Evolutionary conservation across 2,113 vertebrate genomes (phyloP).

Genomic region (Muscicapa adusta): DNA sequence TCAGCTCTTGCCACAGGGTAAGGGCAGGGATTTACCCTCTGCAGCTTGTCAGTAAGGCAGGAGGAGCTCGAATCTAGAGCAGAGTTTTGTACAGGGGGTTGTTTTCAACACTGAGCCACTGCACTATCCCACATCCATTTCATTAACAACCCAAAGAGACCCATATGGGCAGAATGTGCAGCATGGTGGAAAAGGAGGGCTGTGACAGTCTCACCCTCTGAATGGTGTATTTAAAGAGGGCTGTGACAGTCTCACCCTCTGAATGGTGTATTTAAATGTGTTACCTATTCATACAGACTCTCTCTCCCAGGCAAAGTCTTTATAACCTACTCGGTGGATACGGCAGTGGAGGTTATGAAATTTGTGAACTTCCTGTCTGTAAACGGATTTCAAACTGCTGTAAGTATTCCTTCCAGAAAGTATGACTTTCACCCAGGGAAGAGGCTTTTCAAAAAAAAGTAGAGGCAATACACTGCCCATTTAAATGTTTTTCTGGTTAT

Average conservation of each 20-base stretch:
- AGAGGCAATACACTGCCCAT: neutral
- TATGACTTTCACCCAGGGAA: neutral
- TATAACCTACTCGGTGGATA: conserved; percentile 80
- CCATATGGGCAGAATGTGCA: neutral
- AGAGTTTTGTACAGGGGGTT: neutral
- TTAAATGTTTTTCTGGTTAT: neutral
- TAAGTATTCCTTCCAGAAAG: conserved; percentile 64
- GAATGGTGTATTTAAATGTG: neutral
- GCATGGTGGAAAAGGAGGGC: neutral
- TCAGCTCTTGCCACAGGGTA: neutral
- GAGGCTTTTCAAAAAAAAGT: too few relatives aligned
- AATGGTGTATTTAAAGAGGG: neutral
- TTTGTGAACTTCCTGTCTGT: conserved; percentile 78
- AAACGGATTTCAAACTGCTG: conserved; percentile 81
- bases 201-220: neutral
- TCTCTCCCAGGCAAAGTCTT: conserved; percentile 79
- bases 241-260: neutral
- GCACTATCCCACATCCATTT: neutral
- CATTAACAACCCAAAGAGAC: neutral
- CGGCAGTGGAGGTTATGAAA: conserved; percentile 75
- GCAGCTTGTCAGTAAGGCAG: neutral
- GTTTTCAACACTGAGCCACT: neutral
- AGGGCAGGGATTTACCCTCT: neutral
- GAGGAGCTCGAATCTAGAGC: neutral
- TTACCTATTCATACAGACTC: neutral